Conservation (phyloP, 1,140 invertebrate genomes). For the Diorhabda carinulata region DNA sequence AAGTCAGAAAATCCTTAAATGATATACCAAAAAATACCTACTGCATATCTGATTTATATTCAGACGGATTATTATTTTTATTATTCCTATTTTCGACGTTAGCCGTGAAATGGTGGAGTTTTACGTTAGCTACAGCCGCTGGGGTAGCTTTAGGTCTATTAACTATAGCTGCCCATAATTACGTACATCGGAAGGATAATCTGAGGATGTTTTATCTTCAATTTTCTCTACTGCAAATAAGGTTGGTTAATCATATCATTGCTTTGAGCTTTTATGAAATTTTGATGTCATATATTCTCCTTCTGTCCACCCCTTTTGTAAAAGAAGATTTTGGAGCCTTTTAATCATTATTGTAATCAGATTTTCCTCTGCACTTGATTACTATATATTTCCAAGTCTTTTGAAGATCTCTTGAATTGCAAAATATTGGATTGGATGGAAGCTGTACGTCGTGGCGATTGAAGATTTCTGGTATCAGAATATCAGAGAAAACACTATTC, state of each 20-base stretch:
- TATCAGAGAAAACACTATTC: too few species aligned
- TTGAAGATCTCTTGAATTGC: too few species aligned
- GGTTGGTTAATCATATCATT: constrained; percentile 40
- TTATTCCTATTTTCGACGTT: constrained; percentile 53
- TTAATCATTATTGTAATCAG: too few species aligned
- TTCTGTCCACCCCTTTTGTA: too few species aligned
- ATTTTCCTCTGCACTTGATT: too few species aligned
- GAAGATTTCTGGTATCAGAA: too few species aligned
- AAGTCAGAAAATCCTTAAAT: constrained; percentile 46
- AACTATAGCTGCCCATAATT: constrained; percentile 69
- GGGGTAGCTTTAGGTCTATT: constrained; percentile 57
- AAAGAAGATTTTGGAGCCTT: too few species aligned
- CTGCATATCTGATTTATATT: constrained; percentile 51
- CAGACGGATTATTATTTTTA: constrained; percentile 52
- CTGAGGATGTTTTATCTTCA: constrained; percentile 82
- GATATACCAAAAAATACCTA: constrained; percentile 37
- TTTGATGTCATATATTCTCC: too few species aligned
- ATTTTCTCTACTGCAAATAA: constrained; percentile 60
- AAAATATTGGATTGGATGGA: too few species aligned
- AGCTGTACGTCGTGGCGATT: too few species aligned
- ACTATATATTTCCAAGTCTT: too few species aligned
- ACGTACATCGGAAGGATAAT: constrained; percentile 73
- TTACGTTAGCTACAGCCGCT: constrained; percentile 46
- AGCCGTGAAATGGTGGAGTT: constrained; percentile 51
- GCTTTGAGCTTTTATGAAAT: too few species aligned